Evolutionary conservation across 2,888 invertebrate species (phyloP).

Genomic region (Limnephilus marmoratus): DNA sequence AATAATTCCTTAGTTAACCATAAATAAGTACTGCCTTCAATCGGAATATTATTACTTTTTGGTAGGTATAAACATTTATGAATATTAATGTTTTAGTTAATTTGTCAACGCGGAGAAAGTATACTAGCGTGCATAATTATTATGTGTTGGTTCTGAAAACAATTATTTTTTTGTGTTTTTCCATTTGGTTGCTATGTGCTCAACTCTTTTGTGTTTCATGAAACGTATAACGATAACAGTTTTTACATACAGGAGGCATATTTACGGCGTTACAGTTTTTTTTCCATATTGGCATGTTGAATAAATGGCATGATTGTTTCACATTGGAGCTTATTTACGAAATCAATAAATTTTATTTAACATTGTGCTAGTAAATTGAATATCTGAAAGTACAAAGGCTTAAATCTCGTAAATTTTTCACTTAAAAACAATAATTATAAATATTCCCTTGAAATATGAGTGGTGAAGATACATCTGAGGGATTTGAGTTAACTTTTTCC

Average conservation of each 20-base stretch:
- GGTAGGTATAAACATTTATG: neutral
- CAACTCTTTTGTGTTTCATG: slow-evolving; percentile 33
- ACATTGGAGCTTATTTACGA: neutral
- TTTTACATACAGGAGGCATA: slow-evolving; percentile 9
- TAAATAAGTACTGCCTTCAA: neutral
- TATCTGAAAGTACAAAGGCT: too few relatives aligned
- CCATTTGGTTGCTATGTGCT: slow-evolving; percentile 43
- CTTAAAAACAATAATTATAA: too few relatives aligned
- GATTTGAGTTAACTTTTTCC: too few relatives aligned
- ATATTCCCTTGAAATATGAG: too few relatives aligned
- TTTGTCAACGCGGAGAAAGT: slow-evolving; percentile 10
- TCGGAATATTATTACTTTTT: neutral
- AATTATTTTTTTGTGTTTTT: slow-evolving; percentile 38
- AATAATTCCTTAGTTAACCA: neutral
- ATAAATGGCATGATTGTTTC: neutral
- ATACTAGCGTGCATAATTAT: neutral
- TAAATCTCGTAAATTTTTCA: too few relatives aligned
- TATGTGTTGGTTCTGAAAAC: slow-evolving; percentile 31
- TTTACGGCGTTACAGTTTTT: neutral
- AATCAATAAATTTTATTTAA: neutral
- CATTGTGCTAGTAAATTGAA: too few relatives aligned
- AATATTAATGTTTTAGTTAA: neutral
- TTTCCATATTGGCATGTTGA: neutral
- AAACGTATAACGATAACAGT: slow-evolving; percentile 6
- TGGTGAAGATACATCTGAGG: too few relatives aligned